Evolutionary conservation across 1,140 invertebrate species (phyloP), one percentile per base, ranked within the genome.

Genomic region (Spodoptera frugiperda): DNA sequence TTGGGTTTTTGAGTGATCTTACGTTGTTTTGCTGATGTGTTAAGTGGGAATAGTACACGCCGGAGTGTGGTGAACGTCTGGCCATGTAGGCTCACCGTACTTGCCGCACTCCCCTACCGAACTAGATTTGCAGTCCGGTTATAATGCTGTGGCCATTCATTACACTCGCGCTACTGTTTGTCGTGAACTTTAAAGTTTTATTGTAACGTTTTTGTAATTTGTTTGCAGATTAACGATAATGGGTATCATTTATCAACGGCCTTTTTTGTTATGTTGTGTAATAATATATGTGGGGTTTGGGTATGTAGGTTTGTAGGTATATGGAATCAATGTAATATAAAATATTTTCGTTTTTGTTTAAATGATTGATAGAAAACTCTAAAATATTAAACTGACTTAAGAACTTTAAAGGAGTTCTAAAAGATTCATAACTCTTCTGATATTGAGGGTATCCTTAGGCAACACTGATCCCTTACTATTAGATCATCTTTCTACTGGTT

Each of bases 71-170:
- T 93, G 85, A 93, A 80, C 84, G 90, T 86, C 87, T 94, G 91
- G 92, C 90, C 92, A 91, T 93, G 87, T 88, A 94, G 92, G 92
- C 91, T 89, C 88, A 92, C 92, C 92, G 84, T 91, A 91, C 89
- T 92, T 89, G 85, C 92, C 92, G 84, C 92, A 91, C 89, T 91
- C 91, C 91, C 92, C 91, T 91, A 83, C 85, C 85, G 87, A 91
- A 94, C 90, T 94, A 91, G 89, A 90, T 94, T 92, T 91, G 91
- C 90, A 93, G 92, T 87, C 88, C 89, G 87, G 89, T 93, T 91
- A 91, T 93, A 92, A 92, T 92, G 90, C 87, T 80, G 85, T 83
- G 85, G 82, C 87, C 91, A 90, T 92, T 93, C 90, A 93, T 93
- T 92, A 92, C 87, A 83, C 78, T 71, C 78, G 82, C 84, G 86